Conservation (phyloP, 2,888 invertebrate genomes). For the Ctena decussata region DNA sequence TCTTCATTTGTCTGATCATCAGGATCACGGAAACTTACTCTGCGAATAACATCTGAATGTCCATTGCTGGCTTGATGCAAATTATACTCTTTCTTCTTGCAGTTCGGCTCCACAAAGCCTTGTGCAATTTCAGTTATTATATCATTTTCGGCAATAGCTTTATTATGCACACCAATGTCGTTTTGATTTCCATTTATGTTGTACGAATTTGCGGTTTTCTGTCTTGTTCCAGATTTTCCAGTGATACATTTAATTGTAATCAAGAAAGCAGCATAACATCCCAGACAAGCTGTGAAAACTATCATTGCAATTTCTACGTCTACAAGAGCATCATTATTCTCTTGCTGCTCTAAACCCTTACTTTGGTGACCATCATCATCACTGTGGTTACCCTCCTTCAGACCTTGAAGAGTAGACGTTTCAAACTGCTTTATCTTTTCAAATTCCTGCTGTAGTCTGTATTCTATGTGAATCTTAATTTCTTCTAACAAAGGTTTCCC, state of each 20-base stretch:
- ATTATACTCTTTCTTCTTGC: background rate
- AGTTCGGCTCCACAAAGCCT: background rate
- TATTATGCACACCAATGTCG: background rate
- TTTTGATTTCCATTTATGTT: background rate
- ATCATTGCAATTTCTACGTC: background rate
- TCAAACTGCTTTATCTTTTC: background rate
- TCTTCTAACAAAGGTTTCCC: conserved; percentile 26
- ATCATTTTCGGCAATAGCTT: background rate
- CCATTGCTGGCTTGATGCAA: background rate
- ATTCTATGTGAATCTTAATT: conserved; percentile 24
- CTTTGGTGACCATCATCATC: background rate
- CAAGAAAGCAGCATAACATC: conserved; percentile 1
- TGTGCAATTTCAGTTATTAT: background rate
- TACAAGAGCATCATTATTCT: background rate
- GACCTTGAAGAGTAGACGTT: background rate
- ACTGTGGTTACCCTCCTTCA: background rate
- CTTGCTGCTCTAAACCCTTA: background rate
- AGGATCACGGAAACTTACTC: background rate
- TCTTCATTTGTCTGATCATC: background rate
- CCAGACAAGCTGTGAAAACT: background rate
- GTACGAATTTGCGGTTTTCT: background rate
- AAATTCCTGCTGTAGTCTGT: conserved; percentile 28
- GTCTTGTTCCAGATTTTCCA: background rate
- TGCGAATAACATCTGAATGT: background rate
- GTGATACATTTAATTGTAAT: background rate